Evolutionary conservation across 2,888 invertebrate species (phyloP).

Genomic region (Phengaris arion): DNA sequence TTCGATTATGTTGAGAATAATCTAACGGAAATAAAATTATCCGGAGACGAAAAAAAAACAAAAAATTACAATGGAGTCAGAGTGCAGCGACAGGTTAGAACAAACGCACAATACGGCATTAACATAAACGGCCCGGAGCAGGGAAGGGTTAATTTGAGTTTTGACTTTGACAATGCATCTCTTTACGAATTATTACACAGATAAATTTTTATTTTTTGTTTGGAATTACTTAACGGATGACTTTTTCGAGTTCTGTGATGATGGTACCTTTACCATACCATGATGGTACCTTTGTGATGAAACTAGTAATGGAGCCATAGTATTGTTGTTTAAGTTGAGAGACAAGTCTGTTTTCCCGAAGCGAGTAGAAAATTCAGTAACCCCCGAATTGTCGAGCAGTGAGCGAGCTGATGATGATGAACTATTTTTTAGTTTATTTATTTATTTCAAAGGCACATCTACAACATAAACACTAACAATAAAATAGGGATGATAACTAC

Average conservation of each 20-base stretch:
- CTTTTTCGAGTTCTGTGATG: background rate
- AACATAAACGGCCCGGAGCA: conserved; percentile 64
- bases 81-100: conserved; percentile 76
- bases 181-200: background rate
- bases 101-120: conserved; percentile 76
- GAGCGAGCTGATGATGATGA: too few relatives aligned
- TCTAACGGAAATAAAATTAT: conserved; percentile 77
- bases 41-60: conserved; percentile 49
- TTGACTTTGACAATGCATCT: conserved; percentile 27
- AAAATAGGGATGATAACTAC: too few relatives aligned
- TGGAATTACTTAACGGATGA: background rate
- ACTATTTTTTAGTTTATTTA: too few relatives aligned
- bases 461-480: too few relatives aligned
- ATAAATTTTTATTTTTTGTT: background rate
- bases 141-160: conserved; percentile 45
- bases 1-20: conserved; percentile 57
- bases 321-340: too few relatives aligned
- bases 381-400: too few relatives aligned
- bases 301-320: too few relatives aligned
- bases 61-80: conserved; percentile 78
- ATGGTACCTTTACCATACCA: too few relatives aligned
- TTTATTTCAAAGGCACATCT: too few relatives aligned
- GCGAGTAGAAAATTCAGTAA: too few relatives aligned
- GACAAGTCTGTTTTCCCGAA: too few relatives aligned
- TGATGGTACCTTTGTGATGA: too few relatives aligned